These are phyloP conservation scores for Campylomormyrus tamandua DNA, from an alignment of 2,113 vertebrate species.

Conservation along the genomic window DNA sequence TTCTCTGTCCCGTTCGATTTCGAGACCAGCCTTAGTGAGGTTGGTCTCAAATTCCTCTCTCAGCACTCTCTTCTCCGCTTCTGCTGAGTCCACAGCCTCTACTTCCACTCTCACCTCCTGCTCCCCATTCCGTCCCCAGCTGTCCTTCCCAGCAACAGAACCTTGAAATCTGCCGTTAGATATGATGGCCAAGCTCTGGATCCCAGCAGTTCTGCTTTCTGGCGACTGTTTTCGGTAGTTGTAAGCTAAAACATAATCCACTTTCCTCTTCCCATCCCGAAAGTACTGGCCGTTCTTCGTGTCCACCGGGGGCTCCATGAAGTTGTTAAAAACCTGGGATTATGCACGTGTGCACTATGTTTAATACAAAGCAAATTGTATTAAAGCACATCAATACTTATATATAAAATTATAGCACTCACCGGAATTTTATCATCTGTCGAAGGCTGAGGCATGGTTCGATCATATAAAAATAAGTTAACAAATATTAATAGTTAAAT, in stretches of 20 bases:
- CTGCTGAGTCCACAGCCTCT: conserved; percentile 55
- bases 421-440: conserved; percentile 43
- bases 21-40: conserved; percentile 76
- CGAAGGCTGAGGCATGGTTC: conserved; percentile 52
- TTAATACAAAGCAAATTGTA: background rate
- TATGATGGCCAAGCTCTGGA: conserved; percentile 51
- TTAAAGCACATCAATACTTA: background rate
- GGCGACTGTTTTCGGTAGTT: conserved; percentile 68
- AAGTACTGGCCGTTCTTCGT: conserved; percentile 63
- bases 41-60: conserved; percentile 82
- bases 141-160: conserved; percentile 16
- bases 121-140: conserved; percentile 23
- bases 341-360: background rate
- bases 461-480: background rate
- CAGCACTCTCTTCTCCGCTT: conserved; percentile 72
- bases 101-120: conserved; percentile 43
- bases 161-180: conserved; percentile 66
- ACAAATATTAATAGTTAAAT: background rate
- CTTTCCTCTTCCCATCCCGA: conserved; percentile 78
- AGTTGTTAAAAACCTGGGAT: conserved; percentile 64
- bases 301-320: conserved; percentile 41
- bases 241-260: conserved; percentile 85
- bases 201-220: accelerated
- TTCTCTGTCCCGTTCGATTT: conserved; percentile 80
- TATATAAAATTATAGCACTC: background rate